Conservation (phyloP, 2,888 invertebrate genomes). For the Nineta flava region DNA sequence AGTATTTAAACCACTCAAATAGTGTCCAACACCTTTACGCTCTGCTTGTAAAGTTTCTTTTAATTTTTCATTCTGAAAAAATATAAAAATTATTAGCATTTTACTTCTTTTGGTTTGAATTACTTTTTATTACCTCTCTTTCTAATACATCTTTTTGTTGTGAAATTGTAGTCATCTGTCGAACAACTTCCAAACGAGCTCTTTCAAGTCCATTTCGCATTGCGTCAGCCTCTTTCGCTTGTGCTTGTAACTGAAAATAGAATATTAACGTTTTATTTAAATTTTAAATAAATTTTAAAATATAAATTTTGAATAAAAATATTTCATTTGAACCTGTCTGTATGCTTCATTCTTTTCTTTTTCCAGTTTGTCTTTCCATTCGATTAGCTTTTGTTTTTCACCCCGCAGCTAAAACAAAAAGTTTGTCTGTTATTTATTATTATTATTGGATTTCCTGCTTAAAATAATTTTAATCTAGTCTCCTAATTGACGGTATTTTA, state of each 20-base stretch:
- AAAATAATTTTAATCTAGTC: too few relatives aligned
- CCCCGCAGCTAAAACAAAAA: constrained; percentile 23
- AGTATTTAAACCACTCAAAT: constrained; percentile 20
- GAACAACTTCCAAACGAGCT: constrained; percentile 39
- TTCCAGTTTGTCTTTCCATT: constrained; percentile 29
- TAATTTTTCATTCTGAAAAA: constrained; percentile 35
- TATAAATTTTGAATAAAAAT: constrained; percentile 5
- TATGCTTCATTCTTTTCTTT: constrained; percentile 31
- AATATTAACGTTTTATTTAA: too few relatives aligned
- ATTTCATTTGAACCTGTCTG: constrained; percentile 22
- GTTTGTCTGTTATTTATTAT: neutral
- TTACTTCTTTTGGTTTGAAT: neutral
- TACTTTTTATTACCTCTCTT: constrained; percentile 30
- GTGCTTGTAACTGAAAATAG: constrained; percentile 35
- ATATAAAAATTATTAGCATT: neutral
- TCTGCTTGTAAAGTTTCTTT: constrained; percentile 37
- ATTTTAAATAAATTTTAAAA: constrained; percentile 12
- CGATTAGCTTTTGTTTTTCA: constrained; percentile 30
- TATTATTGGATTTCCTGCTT: too few relatives aligned
- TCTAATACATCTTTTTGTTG: constrained; percentile 38
- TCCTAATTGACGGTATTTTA: too few relatives aligned
- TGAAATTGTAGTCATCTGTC: constrained; percentile 38
- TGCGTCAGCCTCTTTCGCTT: constrained; percentile 37
- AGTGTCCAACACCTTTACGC: constrained; percentile 31
- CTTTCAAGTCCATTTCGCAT: constrained; percentile 36